phyloP scores from a whole-genome alignment of 2,888 invertebrate species.

The Andrena trimmerana region DNA sequence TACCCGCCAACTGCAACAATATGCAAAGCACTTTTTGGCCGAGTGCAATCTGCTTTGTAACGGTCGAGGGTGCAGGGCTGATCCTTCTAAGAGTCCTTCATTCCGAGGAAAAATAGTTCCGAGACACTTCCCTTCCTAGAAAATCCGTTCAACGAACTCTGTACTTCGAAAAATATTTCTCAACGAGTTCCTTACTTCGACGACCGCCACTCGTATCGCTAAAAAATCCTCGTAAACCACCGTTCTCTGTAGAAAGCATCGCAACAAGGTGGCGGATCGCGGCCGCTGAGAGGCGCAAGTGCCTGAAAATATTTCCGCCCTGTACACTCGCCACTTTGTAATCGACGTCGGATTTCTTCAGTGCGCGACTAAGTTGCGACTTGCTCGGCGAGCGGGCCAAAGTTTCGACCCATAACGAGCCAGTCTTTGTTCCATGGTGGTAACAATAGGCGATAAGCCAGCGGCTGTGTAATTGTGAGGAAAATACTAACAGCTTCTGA shows the following conservation, averaged over 20 bases:
- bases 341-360: background rate
- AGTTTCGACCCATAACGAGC: conserved; percentile 15
- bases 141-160: too few relatives aligned
- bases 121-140: too few relatives aligned
- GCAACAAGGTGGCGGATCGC: background rate
- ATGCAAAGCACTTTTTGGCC: background rate
- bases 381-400: background rate
- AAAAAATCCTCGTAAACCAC: too few relatives aligned
- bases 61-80: background rate
- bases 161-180: too few relatives aligned
- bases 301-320: background rate
- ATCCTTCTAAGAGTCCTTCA: too few relatives aligned
- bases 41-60: background rate
- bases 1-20: background rate
- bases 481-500: conserved; percentile 29
- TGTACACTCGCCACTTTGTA: too few relatives aligned
- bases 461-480: conserved; percentile 48
- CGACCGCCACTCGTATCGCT: too few relatives aligned
- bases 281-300: background rate
- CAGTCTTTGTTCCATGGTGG: conserved; percentile 14
- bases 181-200: too few relatives aligned
- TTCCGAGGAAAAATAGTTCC: background rate
- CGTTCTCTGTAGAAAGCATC: too few relatives aligned
- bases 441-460: conserved; percentile 30
- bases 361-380: conserved; percentile 1